Conservation (phyloP, 2,113 vertebrate species). For the Thermophis baileyi region DNA sequence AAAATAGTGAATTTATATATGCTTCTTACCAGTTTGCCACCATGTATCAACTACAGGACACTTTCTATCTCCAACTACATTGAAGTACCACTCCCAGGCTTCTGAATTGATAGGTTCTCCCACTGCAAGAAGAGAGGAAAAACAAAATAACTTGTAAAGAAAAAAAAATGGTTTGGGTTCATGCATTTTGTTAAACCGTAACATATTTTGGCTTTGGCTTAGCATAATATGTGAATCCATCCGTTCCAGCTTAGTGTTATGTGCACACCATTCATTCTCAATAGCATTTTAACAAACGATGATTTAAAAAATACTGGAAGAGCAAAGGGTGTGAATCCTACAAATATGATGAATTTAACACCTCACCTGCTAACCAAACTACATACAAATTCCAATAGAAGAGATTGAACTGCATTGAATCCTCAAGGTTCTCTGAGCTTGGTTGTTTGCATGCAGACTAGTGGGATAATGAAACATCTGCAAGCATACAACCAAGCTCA, state of each 20-base stretch:
- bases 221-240: neutral
- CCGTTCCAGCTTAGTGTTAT: neutral
- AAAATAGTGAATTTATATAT: neutral
- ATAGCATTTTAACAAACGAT: neutral
- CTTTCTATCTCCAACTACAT: constrained; percentile 77
- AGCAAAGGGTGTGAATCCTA: neutral
- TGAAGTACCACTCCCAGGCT: constrained; percentile 88
- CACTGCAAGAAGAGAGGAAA: constrained; percentile 67
- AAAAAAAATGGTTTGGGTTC: neutral
- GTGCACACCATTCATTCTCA: neutral
- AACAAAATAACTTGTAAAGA: neutral
- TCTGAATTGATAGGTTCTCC: constrained; percentile 89
- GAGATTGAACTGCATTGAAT: neutral
- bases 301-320: neutral
- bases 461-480: neutral
- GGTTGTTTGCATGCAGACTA: neutral
- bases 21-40: constrained; percentile 89
- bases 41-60: constrained; percentile 88
- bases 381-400: neutral
- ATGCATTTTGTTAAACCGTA: neutral
- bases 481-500: neutral
- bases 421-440: neutral
- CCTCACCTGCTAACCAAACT: neutral
- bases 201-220: neutral
- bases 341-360: neutral